Base-by-base conservation (phyloP, 2,888 invertebrate species). In the Folsomia manolachei region DNA sequence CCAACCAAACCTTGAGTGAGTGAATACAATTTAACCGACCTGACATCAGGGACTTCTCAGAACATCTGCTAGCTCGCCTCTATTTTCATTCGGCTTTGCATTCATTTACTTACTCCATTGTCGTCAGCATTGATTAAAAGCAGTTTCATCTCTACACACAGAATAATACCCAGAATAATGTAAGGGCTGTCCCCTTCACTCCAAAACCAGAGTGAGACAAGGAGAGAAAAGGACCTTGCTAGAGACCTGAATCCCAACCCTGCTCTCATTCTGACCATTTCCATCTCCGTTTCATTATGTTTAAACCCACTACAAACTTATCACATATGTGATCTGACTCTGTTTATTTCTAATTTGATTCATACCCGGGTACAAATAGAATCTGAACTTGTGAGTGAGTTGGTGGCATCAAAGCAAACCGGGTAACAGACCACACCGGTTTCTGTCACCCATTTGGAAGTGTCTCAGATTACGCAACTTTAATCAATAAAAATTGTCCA, bases 251-350 rank as follows among this genome's bases (percentile, higher is more conserved):
- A 51, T n/a, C n/a, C n/a, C n/a, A n/a, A n/a, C n/a, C 14, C 39
- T 14, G 39, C 39, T 39, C 39, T 39, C 39, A 39, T 39, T 39
- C 4, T 39, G 4, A 4, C 14, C 39, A 39, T 39, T 14, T 39
- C 39, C n/a, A 56, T 14, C 56, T 56, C 19, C 56, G 56, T 56
- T n/a, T n/a, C n/a, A n/a, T n/a, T 56, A n/a, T 18, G 56, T 56
- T 56, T 56, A 56, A 56, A 56, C 21, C 11, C 4, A 19, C 19
- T 19, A 66, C 52, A 27, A 39, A 66, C 52, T 66, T 66, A 66
- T 66, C 65, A 23, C 65, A 66, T 66, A 66, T 66, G 65, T 66
- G 65, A 66, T 66, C 65, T 66, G 65, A 66, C 65, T 66, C 65
- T 66, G 65, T 66, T 66, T 66, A 24, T 23, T 66, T 66, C 65